Evolutionary conservation across 2,888 invertebrate species (phyloP), one percentile per base, ranked within the genome.

Genomic region (Dicycla oo): DNA sequence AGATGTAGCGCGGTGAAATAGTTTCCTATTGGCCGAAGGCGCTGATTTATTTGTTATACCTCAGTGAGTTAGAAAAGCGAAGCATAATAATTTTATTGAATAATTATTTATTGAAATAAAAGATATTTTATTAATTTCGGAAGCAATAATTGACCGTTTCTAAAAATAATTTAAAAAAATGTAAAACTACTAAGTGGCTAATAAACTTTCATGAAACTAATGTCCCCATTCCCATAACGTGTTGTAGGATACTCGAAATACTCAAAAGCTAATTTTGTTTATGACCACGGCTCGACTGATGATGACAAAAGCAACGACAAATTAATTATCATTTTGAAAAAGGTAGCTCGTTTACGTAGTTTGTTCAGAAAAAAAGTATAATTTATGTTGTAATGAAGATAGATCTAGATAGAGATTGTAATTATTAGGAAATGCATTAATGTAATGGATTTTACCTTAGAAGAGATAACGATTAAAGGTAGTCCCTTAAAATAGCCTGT

Each of bases 371-470:
- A 34, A n/a, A 45, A n/a, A 11, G 7, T 45, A 6, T 30, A 34
- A 74, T 40, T 74, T 40, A 74, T 40, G 23, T 40, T 26, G 2
- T 45, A 26, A 75, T 49, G 10, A 34, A n/a, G 43, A n/a, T 2
- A 34, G 20, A 63, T 74, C 15, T 54, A n/a, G 23, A 54, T 53
- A 23, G 47, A 30, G 2, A 56, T 34, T 40, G 8, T 26, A 34
- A 47, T 34, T 7, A 45, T 64, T 23, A 13, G 23, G 20, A 64
- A 74, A 54, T 58, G 30, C 11, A 40, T 62, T 38, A 43, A 53
- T 18, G 18, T 53, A 45, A 40, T 60, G 40, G 30, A 10, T 58
- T 1, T 65, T 11, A 75, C 20, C 45, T 51, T 74, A 20, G 4
- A 20, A 56, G 0, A 3, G 18, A 69, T 34, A 58, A 58, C 34